A percentile compares a stretch with the other conserved stretches of the same genome.
These are phyloP conservation scores for Apoda limacodes DNA, from an alignment of 2,888 invertebrate species.

Conservation along the genomic window DNA sequence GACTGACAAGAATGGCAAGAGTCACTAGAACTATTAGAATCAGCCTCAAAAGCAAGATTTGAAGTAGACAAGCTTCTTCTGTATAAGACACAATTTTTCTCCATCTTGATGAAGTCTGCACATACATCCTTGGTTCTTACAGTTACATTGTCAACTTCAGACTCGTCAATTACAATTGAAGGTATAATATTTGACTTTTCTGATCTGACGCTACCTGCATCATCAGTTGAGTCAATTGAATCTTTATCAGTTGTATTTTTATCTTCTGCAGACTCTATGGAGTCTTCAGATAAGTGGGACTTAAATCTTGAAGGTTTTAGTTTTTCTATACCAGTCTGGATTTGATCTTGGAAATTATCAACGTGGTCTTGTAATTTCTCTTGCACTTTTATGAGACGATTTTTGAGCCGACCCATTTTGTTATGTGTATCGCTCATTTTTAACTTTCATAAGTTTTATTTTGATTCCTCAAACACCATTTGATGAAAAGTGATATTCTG, in stretches of 20 bases:
- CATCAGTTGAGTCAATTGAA: constrained; percentile 29
- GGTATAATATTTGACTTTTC: constrained; percentile 31
- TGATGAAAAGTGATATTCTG: too few relatives aligned
- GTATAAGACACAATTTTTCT: constrained; percentile 38
- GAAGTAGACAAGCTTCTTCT: constrained; percentile 40
- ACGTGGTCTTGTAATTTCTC: constrained; percentile 53
- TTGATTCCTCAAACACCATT: too few relatives aligned
- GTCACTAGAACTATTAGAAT: constrained; percentile 37
- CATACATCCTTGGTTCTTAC: constrained; percentile 41
- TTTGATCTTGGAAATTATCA: constrained; percentile 53
- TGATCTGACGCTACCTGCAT: constrained; percentile 11
- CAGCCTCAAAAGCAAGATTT: constrained; percentile 36
- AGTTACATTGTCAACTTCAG: constrained; percentile 26
- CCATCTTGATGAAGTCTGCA: constrained; percentile 40
- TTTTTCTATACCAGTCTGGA: constrained; percentile 46
- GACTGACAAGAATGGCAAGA: constrained; percentile 43
- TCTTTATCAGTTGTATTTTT: constrained; percentile 20
- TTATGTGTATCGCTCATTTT: constrained; percentile 44
- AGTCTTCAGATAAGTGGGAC: constrained; percentile 48
- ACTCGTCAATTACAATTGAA: constrained; percentile 41
- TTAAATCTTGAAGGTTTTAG: constrained; percentile 41
- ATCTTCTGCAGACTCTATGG: constrained; percentile 26
- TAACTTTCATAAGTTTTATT: too few relatives aligned
- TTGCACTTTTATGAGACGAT: constrained; percentile 43
- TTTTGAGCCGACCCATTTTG: constrained; percentile 47